Conservation (phyloP, 2,113 vertebrate species). For the Tenebrosternarchus preto region DNA sequence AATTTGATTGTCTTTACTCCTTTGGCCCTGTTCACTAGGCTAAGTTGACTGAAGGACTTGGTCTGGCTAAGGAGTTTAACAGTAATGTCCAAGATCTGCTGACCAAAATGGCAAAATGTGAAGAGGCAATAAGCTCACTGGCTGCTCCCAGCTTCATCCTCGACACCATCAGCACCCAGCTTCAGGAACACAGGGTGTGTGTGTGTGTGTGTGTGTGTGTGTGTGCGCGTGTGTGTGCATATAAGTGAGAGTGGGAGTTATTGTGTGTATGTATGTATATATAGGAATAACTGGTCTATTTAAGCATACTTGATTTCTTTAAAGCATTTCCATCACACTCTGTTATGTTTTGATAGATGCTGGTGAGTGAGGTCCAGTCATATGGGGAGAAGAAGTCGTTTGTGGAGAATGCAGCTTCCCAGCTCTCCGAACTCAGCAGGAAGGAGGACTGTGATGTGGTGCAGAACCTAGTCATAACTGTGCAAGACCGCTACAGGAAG, state of each 20-base stretch:
- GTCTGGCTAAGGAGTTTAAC: conserved; percentile 81
- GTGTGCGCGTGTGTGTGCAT: neutral
- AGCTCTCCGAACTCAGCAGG: conserved; percentile 73
- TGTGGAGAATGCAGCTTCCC: conserved; percentile 69
- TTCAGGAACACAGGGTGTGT: conserved; percentile 81
- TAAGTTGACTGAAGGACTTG: conserved; percentile 80
- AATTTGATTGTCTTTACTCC: neutral
- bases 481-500: conserved; percentile 76
- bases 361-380: conserved; percentile 71
- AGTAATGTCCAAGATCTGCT: conserved; percentile 81
- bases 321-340: neutral
- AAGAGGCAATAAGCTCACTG: conserved; percentile 71
- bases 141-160: conserved; percentile 79
- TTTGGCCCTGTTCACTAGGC: conserved; percentile 63
- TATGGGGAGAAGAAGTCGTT: conserved; percentile 71
- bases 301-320: no score
- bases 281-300: no score
- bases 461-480: conserved; percentile 74
- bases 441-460: conserved; percentile 77
- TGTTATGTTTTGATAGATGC: conserved; percentile 61
- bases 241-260: neutral
- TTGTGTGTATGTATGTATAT: neutral
- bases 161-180: conserved; percentile 76
- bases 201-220: neutral
- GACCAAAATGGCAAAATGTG: conserved; percentile 75